phyloP scores from a whole-genome alignment of 2,888 invertebrate species.

The Nyleta sp. region DNA sequence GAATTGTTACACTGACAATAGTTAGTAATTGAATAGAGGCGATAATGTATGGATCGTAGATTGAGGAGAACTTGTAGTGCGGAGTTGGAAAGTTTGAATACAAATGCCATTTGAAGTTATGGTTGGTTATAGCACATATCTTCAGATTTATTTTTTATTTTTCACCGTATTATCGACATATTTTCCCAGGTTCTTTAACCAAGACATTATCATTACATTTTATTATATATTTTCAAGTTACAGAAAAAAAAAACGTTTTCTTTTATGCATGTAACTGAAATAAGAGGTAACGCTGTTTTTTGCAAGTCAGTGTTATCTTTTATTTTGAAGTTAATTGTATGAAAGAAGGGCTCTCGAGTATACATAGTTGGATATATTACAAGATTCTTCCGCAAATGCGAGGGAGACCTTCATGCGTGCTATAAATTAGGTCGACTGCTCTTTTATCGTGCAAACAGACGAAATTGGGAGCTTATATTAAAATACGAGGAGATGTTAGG shows the following conservation, averaged over 20 bases:
- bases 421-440: slow-evolving; percentile 35
- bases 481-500: slow-evolving; percentile 18
- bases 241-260: too few relatives aligned
- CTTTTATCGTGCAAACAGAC: slow-evolving; percentile 21
- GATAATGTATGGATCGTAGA: slow-evolving; percentile 21
- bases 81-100: slow-evolving; percentile 14
- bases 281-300: too few relatives aligned
- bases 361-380: slow-evolving; percentile 32
- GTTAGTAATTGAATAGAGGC: slow-evolving; percentile 29
- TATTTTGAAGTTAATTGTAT: slow-evolving; percentile 11
- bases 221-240: too few relatives aligned
- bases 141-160: not conserved
- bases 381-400: slow-evolving; percentile 25
- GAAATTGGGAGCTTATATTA: slow-evolving; percentile 28
- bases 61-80: slow-evolving; percentile 12
- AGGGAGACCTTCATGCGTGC: slow-evolving; percentile 31
- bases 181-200: too few relatives aligned
- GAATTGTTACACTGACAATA: slow-evolving; percentile 27
- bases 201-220: too few relatives aligned
- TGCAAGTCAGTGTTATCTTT: not conserved
- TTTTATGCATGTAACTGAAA: too few relatives aligned
- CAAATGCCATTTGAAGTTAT: slow-evolving; percentile 20
- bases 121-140: not conserved
- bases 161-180: too few relatives aligned
- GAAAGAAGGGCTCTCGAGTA: slow-evolving; percentile 25